Evolutionary conservation across 1,140 invertebrate species (phyloP), one percentile per base, ranked within the genome.

Genomic region (Harpegnathos saltator): DNA sequence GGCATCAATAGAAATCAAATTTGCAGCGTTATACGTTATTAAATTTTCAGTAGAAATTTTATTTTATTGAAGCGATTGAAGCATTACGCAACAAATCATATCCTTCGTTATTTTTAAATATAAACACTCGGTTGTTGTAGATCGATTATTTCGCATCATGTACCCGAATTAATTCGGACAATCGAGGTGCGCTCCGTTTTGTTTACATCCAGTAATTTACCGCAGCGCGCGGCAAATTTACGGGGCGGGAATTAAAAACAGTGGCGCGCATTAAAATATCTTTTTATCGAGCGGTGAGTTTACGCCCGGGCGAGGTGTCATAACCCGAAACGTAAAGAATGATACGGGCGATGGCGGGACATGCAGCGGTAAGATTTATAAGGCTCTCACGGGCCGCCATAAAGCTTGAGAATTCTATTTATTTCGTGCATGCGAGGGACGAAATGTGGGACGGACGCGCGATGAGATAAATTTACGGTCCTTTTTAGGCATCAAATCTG

Each of bases 401-500:
- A 84, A 89, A 86, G 71, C 84, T 86, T 86, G 88, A 84, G 73
- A 89, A 89, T 89, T 88, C 84, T 88, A 89, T 86, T 89, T 89
- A 89, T 88, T 88, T 83, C 71, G 38, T 50, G 65, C 82, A 78
- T 68, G 77, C 75, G 56, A 44, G 38, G 50, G 61, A 56, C 56
- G 81, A 83, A 86, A 89, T 89, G 84, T 89, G 84, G 88, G 87
- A 58, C 88, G 81, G 65, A 89, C 87, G 84, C 68, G 77, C 81
- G 75, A 86, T 83, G 88, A 89, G 87, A 89, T 86, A 89, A 90
- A 90, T 90, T 90, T 90, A 90, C 85, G 88, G 78, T 89, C 89
- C 89, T 90, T 90, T 90, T 90, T 89, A 87, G 85, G 87, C 75
- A 88, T 90, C 77, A 85, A 88, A 91, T 88, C 84, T 84, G 88